These are phyloP conservation scores for Drosophila putrida DNA, from an alignment of 2,888 invertebrate species.

Conservation along the genomic window DNA sequence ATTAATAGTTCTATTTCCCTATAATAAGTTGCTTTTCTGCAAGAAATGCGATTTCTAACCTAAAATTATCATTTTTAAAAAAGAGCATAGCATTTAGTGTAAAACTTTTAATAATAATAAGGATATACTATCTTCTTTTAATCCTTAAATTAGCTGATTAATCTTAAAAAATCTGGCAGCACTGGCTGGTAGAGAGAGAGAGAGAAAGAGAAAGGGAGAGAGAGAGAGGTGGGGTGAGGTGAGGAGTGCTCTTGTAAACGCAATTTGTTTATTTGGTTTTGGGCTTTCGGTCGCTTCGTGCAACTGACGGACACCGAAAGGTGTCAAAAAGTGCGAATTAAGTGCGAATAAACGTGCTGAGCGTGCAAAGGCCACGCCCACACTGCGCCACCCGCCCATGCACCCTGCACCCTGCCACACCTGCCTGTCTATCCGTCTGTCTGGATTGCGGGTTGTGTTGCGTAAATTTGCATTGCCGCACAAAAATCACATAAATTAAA, in stretches of 20 bases:
- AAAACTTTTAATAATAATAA: no score
- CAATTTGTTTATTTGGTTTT: conserved; percentile 70
- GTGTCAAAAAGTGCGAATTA: conserved; percentile 80
- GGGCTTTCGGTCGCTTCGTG: conserved; percentile 40
- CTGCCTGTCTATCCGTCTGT: conserved; percentile 42
- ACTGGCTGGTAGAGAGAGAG: no score
- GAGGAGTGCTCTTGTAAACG: conserved; percentile 8
- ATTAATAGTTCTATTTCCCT: no score
- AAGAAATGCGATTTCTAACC: no score
- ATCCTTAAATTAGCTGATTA: no score
- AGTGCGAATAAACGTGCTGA: conserved; percentile 80
- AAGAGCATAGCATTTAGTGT: no score
- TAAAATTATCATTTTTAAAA: no score
- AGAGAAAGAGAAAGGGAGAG: neutral
- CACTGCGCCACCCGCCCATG: neutral
- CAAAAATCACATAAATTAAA: conserved; percentile 74
- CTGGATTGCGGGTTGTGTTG: conserved; percentile 20
- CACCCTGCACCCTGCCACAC: no score
- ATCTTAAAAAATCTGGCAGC: no score
- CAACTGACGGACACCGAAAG: conserved; percentile 62
- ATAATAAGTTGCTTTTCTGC: no score
- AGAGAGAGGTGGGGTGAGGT: no score
- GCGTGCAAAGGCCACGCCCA: conserved; percentile 65
- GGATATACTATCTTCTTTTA: no score
- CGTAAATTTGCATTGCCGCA: conserved; percentile 68